phyloP scores from a whole-genome alignment of 1,140 invertebrate species.

The Drosophila auraria region DNA sequence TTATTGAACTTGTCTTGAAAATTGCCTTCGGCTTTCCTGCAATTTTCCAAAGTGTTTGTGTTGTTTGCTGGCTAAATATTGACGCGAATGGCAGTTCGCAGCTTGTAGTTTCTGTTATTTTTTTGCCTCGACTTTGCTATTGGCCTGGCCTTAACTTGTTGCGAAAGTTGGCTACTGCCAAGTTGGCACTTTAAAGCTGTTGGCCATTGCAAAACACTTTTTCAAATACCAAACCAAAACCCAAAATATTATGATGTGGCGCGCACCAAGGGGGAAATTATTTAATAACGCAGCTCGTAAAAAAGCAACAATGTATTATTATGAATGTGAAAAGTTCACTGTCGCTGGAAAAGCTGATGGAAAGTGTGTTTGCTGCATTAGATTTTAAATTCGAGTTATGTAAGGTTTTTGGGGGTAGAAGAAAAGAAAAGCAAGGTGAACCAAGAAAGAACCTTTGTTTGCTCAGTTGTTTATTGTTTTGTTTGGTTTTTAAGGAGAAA shows the following conservation, averaged over 20 bases:
- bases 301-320: constrained; percentile 13
- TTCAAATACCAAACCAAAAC: constrained; percentile 39
- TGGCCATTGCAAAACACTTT: constrained; percentile 55
- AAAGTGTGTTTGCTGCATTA: constrained; percentile 1
- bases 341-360: constrained; percentile 5
- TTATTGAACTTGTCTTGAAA: constrained; percentile 43
- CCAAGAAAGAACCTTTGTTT: constrained; percentile 24
- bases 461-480: not conserved
- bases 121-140: constrained; percentile 29
- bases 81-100: constrained; percentile 32
- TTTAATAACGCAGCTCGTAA: constrained; percentile 26
- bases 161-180: constrained; percentile 78
- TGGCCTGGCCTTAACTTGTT: constrained; percentile 63
- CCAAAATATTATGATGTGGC: constrained; percentile 37
- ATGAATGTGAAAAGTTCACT: constrained; percentile 22
- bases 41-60: constrained; percentile 33
- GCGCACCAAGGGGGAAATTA: constrained; percentile 18
- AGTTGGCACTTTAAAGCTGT: constrained; percentile 52
- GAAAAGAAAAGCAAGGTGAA: not conserved
- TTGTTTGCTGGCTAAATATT: constrained; percentile 31
- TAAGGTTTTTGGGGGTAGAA: not conserved
- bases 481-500: constrained; percentile 20
- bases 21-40: constrained; percentile 23
- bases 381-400: not conserved
- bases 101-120: constrained; percentile 34